Percentiles rank a stretch among this genome's conserved stretches.
Evolutionary conservation across 1,140 invertebrate genomes (phyloP).

Genomic region (Luehdorfia chinensis): DNA sequence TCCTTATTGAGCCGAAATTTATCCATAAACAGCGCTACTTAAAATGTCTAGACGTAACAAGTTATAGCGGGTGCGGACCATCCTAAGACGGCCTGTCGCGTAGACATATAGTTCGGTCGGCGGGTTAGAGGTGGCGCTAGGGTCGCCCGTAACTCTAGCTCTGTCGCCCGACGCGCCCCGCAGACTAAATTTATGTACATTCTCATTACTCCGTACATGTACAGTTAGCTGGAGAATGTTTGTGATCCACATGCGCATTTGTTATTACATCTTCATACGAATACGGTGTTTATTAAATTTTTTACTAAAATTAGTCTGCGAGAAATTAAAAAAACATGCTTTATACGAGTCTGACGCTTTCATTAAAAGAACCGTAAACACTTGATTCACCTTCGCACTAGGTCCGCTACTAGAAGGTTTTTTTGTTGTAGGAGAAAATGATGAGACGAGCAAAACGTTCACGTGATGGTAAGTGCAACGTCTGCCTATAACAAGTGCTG

Average conservation of each 20-base stretch:
- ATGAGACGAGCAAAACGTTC: too few species aligned
- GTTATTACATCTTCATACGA: background rate
- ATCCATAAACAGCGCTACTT: conserved; percentile 4
- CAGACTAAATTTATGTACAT: conserved; percentile 10
- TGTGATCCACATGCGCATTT: background rate
- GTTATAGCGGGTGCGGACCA: background rate
- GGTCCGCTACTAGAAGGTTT: too few species aligned
- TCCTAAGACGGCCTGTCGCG: background rate
- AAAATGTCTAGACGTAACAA: background rate
- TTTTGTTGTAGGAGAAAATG: too few species aligned
- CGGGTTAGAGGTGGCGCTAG: conserved; percentile 13
- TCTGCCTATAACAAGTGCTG: too few species aligned
- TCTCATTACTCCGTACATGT: conserved; percentile 6
- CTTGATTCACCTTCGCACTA: too few species aligned
- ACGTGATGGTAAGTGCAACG: too few species aligned
- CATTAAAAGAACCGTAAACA: too few species aligned
- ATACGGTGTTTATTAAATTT: too few species aligned
- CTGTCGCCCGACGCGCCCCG: conserved; percentile 6
- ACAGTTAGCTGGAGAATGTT: conserved; percentile 4
- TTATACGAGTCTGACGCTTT: too few species aligned
- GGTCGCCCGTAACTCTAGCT: conserved; percentile 12
- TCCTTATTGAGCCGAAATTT: conserved; percentile 8
- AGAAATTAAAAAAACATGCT: too few species aligned
- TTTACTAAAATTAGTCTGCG: too few species aligned
- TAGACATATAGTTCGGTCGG: conserved; percentile 13